phyloP scores from a whole-genome alignment of 1,140 invertebrate genomes.

The Nephila pilipes region DNA sequence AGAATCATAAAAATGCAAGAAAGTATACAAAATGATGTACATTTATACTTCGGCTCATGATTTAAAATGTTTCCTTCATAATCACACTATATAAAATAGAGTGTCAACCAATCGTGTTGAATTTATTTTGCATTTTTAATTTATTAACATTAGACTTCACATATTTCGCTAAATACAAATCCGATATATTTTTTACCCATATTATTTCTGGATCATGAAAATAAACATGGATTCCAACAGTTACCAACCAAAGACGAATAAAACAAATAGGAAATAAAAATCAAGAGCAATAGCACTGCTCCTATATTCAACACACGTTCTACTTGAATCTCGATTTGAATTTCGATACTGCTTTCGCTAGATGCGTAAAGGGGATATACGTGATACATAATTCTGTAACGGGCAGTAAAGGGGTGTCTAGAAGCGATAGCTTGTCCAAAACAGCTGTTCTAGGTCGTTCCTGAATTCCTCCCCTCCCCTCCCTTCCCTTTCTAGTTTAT shows the following conservation, averaged over 20 bases:
- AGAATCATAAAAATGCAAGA: too few species aligned
- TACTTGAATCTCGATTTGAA: conserved; percentile 41
- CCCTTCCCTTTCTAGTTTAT: neutral
- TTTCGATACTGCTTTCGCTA: neutral
- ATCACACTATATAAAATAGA: too few species aligned
- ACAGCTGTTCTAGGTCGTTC: conserved; percentile 46
- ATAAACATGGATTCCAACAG: neutral
- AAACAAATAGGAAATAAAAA: neutral
- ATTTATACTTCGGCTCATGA: too few species aligned
- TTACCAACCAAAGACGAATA: neutral
- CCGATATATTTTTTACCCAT: neutral
- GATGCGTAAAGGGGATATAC: neutral
- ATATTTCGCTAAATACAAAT: too few species aligned
- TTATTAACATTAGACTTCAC: too few species aligned
- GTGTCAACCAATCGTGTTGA: too few species aligned
- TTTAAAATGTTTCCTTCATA: too few species aligned
- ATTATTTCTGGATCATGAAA: neutral
- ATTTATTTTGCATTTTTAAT: too few species aligned
- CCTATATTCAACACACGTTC: conserved; percentile 16
- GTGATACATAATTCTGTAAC: conserved; percentile 58
- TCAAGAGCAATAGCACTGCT: neutral
- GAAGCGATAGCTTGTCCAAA: conserved; percentile 3
- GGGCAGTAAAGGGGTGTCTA: conserved; percentile 16
- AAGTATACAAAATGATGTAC: too few species aligned
- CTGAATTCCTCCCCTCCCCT: too few species aligned